Evolutionary conservation across 1,140 invertebrate species (phyloP), one percentile per base, ranked within the genome.

Genomic region (Elymnias hypermnestra): DNA sequence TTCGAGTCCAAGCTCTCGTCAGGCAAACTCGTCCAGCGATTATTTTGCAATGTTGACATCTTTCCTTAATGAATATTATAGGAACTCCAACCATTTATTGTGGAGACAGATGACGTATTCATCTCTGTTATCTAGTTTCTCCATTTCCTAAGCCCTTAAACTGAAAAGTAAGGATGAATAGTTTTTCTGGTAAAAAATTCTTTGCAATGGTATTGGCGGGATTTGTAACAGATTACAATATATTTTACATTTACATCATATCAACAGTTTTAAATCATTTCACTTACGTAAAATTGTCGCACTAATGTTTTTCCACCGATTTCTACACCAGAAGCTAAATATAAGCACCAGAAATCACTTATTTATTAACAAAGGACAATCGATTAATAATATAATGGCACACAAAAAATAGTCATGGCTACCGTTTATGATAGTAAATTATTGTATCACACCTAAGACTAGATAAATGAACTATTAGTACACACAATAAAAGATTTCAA

Each of bases 381-480:
- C 56, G 63, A 70, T 73, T 58, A 65, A 68, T 58, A 57, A 53
- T 63, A 79, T 82, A 73, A 84, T 82, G 78, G 71, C 78, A 81
- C 78, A 45, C 53, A 63, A 63, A 63, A 56, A 52, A 29, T 37
- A 56, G 67, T 69, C 70, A 76, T 53, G 54, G 38, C 53, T 55
- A 50, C 47, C 39, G 38, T 54, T 57, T 60, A n/a, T 57, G 54
- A 52, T 46, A 57, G 55, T 49, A 39, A 44, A 62, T 39, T 65
- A 58, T 28, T 44, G 52, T 57, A 64, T 43, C 64, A 69, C 53
- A 53, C 55, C 37, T 63, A 72, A 61, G 81, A 84, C 81, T 84
- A 84, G 76, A 84, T 65, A 62, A 64, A 63, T 58, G 54, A 65
- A 65, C 57, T 69, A 53, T 66, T 73, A 44, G 36, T 55, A 45